These are phyloP conservation scores for Hybognathus amarus DNA, from an alignment of 2,797 vertebrate genomes.

Conservation along the genomic window DNA sequence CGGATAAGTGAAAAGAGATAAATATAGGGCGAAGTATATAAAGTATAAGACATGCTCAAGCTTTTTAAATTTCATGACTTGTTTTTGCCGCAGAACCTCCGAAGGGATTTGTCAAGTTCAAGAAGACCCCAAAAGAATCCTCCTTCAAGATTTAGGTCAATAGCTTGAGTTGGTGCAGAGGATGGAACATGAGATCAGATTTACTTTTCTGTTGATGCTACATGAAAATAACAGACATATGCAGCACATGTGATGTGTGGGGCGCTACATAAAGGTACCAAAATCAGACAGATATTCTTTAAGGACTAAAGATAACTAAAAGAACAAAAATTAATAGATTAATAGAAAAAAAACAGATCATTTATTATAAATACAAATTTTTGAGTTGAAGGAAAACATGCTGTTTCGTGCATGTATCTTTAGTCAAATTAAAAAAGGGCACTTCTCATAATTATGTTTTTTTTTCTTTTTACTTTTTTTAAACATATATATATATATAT, in stretches of 20 bases:
- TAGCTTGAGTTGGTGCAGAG: neutral
- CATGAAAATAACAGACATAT: neutral
- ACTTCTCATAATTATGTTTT: too few relatives aligned
- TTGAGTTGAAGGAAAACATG: too few relatives aligned
- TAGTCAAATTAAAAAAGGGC: too few relatives aligned
- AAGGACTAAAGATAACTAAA: neutral
- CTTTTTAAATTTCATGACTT: slow-evolving; percentile 1
- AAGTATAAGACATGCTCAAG: neutral
- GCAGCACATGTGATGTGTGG: neutral
- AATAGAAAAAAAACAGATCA: too few relatives aligned
- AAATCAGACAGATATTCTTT: neutral
- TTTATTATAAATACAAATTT: too few relatives aligned
- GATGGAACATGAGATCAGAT: neutral
- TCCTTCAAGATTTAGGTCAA: slow-evolving; percentile 39
- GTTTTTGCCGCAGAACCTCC: neutral
- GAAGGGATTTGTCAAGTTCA: slow-evolving; percentile 14
- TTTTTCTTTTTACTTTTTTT: too few relatives aligned
- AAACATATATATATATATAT: too few relatives aligned
- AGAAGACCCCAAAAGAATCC: slow-evolving; percentile 14
- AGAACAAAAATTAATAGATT: neutral
- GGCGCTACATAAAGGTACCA: neutral
- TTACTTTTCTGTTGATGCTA: neutral
- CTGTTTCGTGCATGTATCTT: too few relatives aligned
- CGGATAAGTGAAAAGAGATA: neutral
- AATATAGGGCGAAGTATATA: neutral